These are phyloP conservation scores for Oryctes rhinoceros DNA, from an alignment of 1,140 invertebrate genomes.

Conservation along the genomic window DNA sequence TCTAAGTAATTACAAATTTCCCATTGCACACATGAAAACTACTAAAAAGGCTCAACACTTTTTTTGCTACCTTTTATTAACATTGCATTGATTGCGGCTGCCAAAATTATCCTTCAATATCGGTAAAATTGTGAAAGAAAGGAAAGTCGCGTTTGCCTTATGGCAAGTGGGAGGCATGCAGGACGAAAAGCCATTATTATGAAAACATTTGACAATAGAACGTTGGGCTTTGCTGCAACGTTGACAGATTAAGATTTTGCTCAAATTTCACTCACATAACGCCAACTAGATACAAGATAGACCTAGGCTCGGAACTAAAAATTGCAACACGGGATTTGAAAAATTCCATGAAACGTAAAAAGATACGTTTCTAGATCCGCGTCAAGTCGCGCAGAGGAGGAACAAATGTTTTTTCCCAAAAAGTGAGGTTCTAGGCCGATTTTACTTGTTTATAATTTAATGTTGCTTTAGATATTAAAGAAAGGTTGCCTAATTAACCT, in stretches of 20 bases:
- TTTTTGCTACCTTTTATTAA: no score
- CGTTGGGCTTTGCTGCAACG: conserved; percentile 65
- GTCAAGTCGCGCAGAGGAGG: conserved; percentile 97
- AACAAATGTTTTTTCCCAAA: conserved; percentile 99
- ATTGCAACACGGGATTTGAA: conserved; percentile 91
- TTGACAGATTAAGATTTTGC: conserved; percentile 74
- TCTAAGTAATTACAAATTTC: no score
- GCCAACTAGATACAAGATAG: conserved; percentile 97
- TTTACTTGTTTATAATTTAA: conserved; percentile 36
- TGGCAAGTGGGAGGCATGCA: conserved; percentile 96
- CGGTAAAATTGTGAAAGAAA: conserved; percentile 98
- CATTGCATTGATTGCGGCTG: no score
- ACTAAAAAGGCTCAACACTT: no score
- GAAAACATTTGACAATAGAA: conserved; percentile 97
- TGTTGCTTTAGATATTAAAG: no score
- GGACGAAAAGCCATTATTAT: conserved; percentile 97
- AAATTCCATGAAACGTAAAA: conserved; percentile 95
- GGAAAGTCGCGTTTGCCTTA: conserved; percentile 97
- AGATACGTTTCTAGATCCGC: conserved; percentile 91
- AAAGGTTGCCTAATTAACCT: no score
- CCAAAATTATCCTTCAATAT: no score
- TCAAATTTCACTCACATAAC: conserved; percentile 99
- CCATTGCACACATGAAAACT: no score
- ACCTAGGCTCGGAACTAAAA: conserved; percentile 87
- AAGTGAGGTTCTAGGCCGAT: conserved; percentile 92